Evolutionary conservation across 2,888 invertebrate genomes (phyloP).

Genomic region (Argyra leucocephala): DNA sequence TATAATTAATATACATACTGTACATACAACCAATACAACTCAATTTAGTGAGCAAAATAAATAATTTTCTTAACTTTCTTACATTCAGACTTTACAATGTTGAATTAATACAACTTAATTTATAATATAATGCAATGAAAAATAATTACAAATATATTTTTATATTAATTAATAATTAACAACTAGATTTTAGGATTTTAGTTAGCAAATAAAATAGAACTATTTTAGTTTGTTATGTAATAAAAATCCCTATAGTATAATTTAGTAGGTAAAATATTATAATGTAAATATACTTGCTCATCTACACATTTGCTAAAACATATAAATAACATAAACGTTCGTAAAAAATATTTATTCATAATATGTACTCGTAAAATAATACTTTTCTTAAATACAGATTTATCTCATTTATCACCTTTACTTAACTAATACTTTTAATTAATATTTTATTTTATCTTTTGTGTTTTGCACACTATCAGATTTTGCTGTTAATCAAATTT

Average conservation of each 20-base stretch:
- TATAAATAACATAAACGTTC: no score
- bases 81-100: no score
- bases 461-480: neutral
- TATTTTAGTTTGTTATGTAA: slow-evolving; percentile 19
- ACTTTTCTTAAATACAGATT: neutral
- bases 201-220: slow-evolving; percentile 23
- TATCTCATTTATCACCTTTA: neutral
- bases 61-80: no score
- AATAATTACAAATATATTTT: slow-evolving; percentile 20
- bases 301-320: no score
- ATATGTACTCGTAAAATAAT: neutral
- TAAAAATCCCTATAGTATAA: no score
- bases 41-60: no score
- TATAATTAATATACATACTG: no score
- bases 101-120: no score
- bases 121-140: slow-evolving; percentile 15
- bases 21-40: no score
- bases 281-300: no score
- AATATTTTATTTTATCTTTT: neutral
- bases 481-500: no score
- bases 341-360: slow-evolving; percentile 5
- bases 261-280: no score
- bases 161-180: slow-evolving; percentile 24
- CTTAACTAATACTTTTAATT: neutral
- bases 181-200: slow-evolving; percentile 19